Percentiles rank a stretch among this genome's conserved stretches.
phyloP scores from a whole-genome alignment of 2,797 vertebrate genomes.

The Potorous gilbertii region DNA sequence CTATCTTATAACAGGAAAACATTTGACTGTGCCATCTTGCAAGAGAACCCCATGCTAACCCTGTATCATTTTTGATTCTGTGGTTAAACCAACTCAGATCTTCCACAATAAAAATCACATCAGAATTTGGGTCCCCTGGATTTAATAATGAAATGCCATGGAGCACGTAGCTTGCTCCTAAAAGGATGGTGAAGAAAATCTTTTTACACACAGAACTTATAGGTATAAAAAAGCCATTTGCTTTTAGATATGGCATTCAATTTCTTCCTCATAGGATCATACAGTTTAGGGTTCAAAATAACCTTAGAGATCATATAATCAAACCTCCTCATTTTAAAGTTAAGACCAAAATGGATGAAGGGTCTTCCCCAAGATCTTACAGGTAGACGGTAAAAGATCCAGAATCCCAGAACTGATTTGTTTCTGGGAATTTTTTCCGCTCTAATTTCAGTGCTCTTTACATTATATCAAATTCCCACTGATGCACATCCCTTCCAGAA shows the following conservation, averaged over 20 bases:
- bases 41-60: neutral
- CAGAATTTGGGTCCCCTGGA: neutral
- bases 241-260: neutral
- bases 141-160: neutral
- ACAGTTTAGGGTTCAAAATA: neutral
- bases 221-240: neutral
- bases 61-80: neutral
- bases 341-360: neutral
- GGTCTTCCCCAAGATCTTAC: neutral
- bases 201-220: neutral
- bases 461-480: neutral
- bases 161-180: neutral
- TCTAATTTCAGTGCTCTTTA: neutral
- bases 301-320: neutral
- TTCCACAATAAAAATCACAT: neutral
- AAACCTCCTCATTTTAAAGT: neutral
- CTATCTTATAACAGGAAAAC: neutral
- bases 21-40: neutral
- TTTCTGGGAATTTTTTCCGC: neutral
- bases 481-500: neutral
- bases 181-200: neutral
- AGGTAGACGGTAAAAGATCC: neutral
- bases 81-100: neutral
- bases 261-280: neutral
- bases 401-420: neutral